Evolutionary conservation across 2,888 invertebrate species (phyloP).

Genomic region (Mimumesa dahlbomi): DNA sequence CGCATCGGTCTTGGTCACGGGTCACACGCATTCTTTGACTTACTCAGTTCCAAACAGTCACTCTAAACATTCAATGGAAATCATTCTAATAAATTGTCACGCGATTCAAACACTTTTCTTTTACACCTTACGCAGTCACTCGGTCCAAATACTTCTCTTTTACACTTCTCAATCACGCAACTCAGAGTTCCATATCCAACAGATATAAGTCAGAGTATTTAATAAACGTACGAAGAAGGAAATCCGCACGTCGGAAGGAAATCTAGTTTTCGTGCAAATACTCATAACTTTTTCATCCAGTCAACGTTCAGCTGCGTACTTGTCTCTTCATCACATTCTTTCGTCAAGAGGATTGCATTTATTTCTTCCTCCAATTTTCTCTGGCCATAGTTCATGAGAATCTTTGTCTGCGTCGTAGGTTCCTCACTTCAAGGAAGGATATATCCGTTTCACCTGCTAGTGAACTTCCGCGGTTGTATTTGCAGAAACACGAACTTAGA

Average conservation of each 20-base stretch:
- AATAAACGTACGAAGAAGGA: conserved; percentile 7
- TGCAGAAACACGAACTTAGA: neutral
- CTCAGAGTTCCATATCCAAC: neutral
- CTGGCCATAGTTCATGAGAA: neutral
- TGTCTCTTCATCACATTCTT: conserved; percentile 3
- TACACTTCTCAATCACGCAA: too few species aligned
- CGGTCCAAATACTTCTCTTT: too few species aligned
- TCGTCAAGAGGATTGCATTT: conserved; percentile 9
- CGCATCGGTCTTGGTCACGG: too few species aligned
- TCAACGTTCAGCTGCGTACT: neutral
- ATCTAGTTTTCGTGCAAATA: conserved; percentile 26
- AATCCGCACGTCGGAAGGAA: neutral
- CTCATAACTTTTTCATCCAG: conserved; percentile 11
- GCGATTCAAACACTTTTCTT: too few species aligned
- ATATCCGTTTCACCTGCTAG: neutral
- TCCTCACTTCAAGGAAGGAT: neutral
- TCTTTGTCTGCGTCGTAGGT: neutral
- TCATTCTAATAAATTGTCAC: too few species aligned
- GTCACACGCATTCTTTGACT: too few species aligned
- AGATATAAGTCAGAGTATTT: conserved; percentile 15
- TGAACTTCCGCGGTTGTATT: neutral
- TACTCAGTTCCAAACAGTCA: too few species aligned
- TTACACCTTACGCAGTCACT: too few species aligned
- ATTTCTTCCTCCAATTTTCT: neutral
- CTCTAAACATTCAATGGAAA: too few species aligned